Percentiles rank a stretch among this genome's conserved stretches.
Evolutionary conservation across 2,888 invertebrate genomes (phyloP).

Genomic region (Phania funesta): DNA sequence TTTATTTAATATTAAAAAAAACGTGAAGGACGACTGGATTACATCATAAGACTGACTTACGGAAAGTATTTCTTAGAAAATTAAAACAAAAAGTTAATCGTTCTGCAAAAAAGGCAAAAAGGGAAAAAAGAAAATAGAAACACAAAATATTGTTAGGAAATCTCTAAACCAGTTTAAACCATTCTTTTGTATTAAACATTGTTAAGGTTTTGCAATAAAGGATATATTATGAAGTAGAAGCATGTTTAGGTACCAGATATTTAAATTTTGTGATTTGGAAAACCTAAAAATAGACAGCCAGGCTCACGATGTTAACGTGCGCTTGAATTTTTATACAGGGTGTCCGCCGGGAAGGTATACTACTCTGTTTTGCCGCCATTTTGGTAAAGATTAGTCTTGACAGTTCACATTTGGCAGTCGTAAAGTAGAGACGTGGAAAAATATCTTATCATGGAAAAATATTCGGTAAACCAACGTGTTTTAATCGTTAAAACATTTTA

Average conservation of each 20-base stretch:
- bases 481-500: too few species aligned
- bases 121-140: slow-evolving; percentile 40
- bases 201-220: slow-evolving; percentile 22
- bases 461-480: too few species aligned
- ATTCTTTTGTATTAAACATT: slow-evolving; percentile 19
- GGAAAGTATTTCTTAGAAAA: slow-evolving; percentile 32
- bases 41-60: slow-evolving; percentile 43
- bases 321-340: too few species aligned
- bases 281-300: too few species aligned
- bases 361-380: too few species aligned
- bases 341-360: too few species aligned
- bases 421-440: too few species aligned
- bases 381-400: too few species aligned
- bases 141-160: slow-evolving; percentile 33
- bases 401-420: too few species aligned
- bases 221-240: background rate
- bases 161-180: slow-evolving; percentile 30
- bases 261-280: too few species aligned
- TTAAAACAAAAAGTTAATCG: slow-evolving; percentile 58
- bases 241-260: background rate
- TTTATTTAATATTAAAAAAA: slow-evolving; percentile 44
- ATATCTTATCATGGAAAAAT: too few species aligned
- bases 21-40: slow-evolving; percentile 39
- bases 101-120: slow-evolving; percentile 69
- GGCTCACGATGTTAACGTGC: too few species aligned